These are phyloP conservation scores for Latrodectus elegans DNA, from an alignment of 2,888 invertebrate species.

Conservation along the genomic window DNA sequence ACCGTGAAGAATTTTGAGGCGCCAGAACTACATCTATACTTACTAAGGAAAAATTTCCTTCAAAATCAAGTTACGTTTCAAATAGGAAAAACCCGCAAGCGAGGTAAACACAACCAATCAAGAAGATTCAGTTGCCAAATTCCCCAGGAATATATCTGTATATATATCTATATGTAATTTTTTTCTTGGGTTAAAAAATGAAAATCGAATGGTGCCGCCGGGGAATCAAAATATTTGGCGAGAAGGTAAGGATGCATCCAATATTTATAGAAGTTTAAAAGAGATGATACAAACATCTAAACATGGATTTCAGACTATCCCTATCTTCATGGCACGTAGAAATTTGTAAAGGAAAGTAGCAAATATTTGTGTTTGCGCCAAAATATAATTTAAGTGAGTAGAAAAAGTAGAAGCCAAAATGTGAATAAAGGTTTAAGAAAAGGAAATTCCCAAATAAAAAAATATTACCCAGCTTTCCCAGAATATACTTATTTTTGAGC, in stretches of 20 bases:
- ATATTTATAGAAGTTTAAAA: constrained; percentile 15
- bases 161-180: neutral
- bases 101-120: constrained; percentile 1
- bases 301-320: no score
- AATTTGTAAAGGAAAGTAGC: no score
- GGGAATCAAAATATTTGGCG: neutral
- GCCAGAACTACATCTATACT: no score
- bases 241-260: constrained; percentile 1
- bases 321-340: no score
- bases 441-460: no score
- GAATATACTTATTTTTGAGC: no score
- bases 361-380: no score
- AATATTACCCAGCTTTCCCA: no score
- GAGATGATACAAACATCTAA: neutral
- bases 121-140: neutral
- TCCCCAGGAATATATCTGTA: neutral
- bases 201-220: neutral
- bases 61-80: neutral
- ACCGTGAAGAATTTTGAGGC: no score
- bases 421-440: no score
- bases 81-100: neutral
- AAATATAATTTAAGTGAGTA: no score
- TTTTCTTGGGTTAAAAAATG: neutral
- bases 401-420: no score
- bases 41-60: neutral